A percentile compares a stretch with the other conserved stretches of the same genome.
phyloP scores from a whole-genome alignment of 2,888 invertebrate genomes.

The Rotaria macrura region DNA sequence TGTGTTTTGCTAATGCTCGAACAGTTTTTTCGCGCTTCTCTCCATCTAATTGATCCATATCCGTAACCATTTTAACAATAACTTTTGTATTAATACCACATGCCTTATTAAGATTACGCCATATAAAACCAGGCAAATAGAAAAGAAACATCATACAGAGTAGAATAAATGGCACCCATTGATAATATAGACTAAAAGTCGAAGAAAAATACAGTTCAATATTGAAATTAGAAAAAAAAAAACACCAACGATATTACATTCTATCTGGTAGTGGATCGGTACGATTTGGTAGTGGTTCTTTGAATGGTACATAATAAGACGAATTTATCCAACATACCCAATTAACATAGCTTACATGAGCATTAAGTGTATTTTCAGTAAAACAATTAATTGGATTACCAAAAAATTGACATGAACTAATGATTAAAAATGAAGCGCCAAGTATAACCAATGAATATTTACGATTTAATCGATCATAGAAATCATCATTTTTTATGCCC shows the following conservation, averaged over 20 bases:
- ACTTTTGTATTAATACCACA: constrained; percentile 29
- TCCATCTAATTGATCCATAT: constrained; percentile 25
- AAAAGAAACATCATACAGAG: constrained; percentile 26
- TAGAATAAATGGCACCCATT: constrained; percentile 34
- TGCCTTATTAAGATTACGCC: constrained; percentile 29
- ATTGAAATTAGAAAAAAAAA: background rate
- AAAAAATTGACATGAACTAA: constrained; percentile 26
- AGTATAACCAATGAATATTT: constrained; percentile 4
- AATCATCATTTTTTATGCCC: constrained; percentile 25
- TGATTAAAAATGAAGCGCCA: constrained; percentile 22
- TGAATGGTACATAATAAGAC: constrained; percentile 25
- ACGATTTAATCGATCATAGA: constrained; percentile 25
- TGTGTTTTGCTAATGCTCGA: constrained; percentile 21
- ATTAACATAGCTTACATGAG: constrained; percentile 22
- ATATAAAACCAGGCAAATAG: constrained; percentile 24
- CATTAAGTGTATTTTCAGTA: constrained; percentile 12
- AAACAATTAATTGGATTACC: constrained; percentile 28
- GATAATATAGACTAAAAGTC: constrained; percentile 23
- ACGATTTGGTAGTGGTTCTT: constrained; percentile 6
- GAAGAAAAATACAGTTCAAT: too few species aligned
- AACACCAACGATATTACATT: too few species aligned
- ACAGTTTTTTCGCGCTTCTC: constrained; percentile 26
- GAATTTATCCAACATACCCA: constrained; percentile 30
- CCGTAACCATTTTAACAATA: constrained; percentile 23
- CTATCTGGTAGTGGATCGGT: background rate